Evolutionary conservation across 2,113 vertebrate species (phyloP), one percentile per base, ranked within the genome.

Genomic region (Phrynosoma platyrhinos): DNA sequence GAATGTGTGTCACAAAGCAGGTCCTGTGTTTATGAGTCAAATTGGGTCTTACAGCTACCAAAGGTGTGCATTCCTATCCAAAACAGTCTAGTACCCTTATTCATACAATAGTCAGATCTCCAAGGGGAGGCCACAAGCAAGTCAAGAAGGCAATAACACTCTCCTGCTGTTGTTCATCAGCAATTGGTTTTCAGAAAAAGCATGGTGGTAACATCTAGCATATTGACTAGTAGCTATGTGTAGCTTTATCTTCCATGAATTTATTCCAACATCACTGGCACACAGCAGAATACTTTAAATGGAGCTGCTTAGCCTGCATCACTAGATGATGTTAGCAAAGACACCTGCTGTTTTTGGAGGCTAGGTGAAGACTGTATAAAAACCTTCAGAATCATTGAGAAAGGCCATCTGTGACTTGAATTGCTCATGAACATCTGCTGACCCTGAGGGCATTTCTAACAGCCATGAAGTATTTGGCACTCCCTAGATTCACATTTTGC

Each of bases 401-500:
- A 52, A 23, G 55, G 32, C 71, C 78, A 79, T 52, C 79, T 89
- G 69, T 36, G 12, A 75, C 42, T 85, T 81, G 69, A n/a, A 36
- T 66, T n/a, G 20, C 55, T 42, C 9, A 21, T 40, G 77, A 81
- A 75, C 78, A 82, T 82, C 69, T 89, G 79, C 42, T 76, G 79
- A 30, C 42, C 68, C 47, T 23, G 23, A 55, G n/a, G 62, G 71
- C 40, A 30, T 76, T 10, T 68, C 42, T 40, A 86, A 4, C 47
- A 36, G 18, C 69, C 62, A 36, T 14, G 32, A 68, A 85, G 25
- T 36, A 76, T 30, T 74, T 32, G 55, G 58, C 55, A 40, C 79
- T 69, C 25, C 66, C 79, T 82, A 27, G 52, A 53, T 82, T 74
- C 47, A 76, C 42, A 76, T 53, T 42, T 75, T 89, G 83, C 79